These are phyloP conservation scores for Gastracanthus pulcherrimus DNA, from an alignment of 2,888 invertebrate genomes.

Conservation along the genomic window DNA sequence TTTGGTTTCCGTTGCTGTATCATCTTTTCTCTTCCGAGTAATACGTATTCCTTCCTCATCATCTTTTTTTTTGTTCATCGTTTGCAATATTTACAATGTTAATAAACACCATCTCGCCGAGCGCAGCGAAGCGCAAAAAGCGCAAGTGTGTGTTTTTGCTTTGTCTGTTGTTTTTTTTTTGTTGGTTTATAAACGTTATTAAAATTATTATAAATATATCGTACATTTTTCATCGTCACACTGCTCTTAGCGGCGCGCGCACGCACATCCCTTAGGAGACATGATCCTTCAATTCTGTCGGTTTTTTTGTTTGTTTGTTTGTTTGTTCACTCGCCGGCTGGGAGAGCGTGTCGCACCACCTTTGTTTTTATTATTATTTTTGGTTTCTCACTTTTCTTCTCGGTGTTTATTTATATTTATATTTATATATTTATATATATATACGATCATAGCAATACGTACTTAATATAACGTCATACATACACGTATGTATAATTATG, in stretches of 20 bases:
- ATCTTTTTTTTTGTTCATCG: conserved; percentile 22
- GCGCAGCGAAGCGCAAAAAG: conserved; percentile 39
- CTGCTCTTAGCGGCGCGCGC: conserved; percentile 65
- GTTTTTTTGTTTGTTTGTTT: conserved; percentile 34
- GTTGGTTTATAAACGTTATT: conserved; percentile 75
- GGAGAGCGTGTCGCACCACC: conserved; percentile 27
- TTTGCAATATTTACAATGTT: conserved; percentile 58
- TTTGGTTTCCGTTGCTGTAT: conserved; percentile 60
- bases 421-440: conserved; percentile 62
- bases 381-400: conserved; percentile 58
- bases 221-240: conserved; percentile 69
- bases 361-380: conserved; percentile 35
- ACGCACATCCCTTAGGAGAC: conserved; percentile 53
- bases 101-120: conserved; percentile 51
- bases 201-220: conserved; percentile 77
- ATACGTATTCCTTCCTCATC: conserved; percentile 64
- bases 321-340: conserved; percentile 38
- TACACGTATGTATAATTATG: conserved; percentile 62
- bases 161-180: conserved; percentile 27
- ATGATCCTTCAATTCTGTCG: conserved; percentile 36
- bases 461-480: conserved; percentile 75
- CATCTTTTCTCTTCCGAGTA: conserved; percentile 63
- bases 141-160: conserved; percentile 34
- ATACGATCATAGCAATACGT: conserved; percentile 68
- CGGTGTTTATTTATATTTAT: conserved; percentile 57